These are phyloP conservation scores for Campylomormyrus tamandua DNA, from an alignment of 2,113 vertebrate genomes.

Conservation along the genomic window DNA sequence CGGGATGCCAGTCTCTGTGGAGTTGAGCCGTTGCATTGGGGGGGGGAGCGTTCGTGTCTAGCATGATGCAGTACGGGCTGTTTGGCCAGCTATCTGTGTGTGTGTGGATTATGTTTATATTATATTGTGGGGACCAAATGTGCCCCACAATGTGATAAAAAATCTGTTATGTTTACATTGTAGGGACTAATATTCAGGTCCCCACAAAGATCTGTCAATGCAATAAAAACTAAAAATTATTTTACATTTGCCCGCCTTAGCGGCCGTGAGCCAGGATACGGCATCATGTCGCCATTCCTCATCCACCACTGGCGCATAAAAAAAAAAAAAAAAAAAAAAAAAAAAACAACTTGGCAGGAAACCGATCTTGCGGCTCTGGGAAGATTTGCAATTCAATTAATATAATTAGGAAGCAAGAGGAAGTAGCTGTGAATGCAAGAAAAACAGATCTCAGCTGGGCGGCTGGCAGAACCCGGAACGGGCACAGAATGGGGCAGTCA, in stretches of 20 bases:
- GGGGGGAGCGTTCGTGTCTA: neutral
- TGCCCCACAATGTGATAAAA: too few species aligned
- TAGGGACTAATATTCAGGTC: too few species aligned
- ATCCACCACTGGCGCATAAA: neutral
- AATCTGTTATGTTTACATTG: too few species aligned
- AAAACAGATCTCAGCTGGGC: neutral
- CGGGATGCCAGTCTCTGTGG: neutral
- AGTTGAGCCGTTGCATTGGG: neutral
- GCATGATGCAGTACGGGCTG: neutral
- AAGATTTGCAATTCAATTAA: conserved; percentile 37
- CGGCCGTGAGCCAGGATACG: neutral
- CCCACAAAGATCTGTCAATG: too few species aligned
- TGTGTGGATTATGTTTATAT: too few species aligned
- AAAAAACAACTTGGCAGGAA: neutral
- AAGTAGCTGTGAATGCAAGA: conserved; percentile 29
- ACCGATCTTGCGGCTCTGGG: conserved; percentile 24
- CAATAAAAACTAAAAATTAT: neutral
- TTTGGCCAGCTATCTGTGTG: neutral
- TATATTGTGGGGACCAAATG: too few species aligned
- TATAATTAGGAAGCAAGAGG: conserved; percentile 34
- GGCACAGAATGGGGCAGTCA: neutral
- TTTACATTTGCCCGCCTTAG: neutral
- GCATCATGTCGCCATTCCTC: neutral
- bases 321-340: neutral
- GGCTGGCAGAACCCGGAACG: neutral